Base-by-base conservation (phyloP, 2,797 vertebrate genomes). In the Squalus acanthias region DNA sequence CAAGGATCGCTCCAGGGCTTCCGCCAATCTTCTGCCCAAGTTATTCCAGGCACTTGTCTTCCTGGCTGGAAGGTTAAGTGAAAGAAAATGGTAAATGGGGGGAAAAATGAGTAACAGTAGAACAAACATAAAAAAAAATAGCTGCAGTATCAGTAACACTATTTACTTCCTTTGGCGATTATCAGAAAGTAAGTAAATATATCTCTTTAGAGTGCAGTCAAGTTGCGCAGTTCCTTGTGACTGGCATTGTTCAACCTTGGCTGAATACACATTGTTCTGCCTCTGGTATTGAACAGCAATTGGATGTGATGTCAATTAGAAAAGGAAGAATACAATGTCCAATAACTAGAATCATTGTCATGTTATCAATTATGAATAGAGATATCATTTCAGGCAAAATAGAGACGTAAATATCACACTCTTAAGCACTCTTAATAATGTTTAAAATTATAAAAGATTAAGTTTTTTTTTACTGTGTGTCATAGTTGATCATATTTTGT, bases 361-460 rank as follows among this genome's bases (percentile, higher is more conserved):
- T 63, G 53, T 22, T n/a, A 91, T 91, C 63, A 93, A 67, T 65
- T 67, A 93, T 93, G 91, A 92, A 65, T 92, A 65, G 60, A 93
- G 33, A 67, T 65, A 93, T 22, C 22, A 46, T 33, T 67, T 93
- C 65, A 93, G 33, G 2, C 33, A 93, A 93, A 20, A 24, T 24
- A 12, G 13, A 85, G 79, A 46, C 46, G 6, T 85, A 46, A 85
- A 85, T 46, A 10, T 17, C 5, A 57, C 53, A 57, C 2, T 57
- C 53, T 57, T 57, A 57, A 57, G 39, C 63, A 93, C 57, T 60
- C 53, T 13, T 89, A 89, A 63, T 93, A 65, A 20, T 82, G 20
- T 3, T 39, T 93, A 67, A 93, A 67, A 67, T 22, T 67, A 67
- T 93, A 85, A 85, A 85, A 85, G 5, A 93, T 67, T 93, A 93